Percentiles rank a stretch among this genome's conserved stretches.
Conservation (phyloP, 2,888 invertebrate genomes). For the Seira sanloemensis region DNA sequence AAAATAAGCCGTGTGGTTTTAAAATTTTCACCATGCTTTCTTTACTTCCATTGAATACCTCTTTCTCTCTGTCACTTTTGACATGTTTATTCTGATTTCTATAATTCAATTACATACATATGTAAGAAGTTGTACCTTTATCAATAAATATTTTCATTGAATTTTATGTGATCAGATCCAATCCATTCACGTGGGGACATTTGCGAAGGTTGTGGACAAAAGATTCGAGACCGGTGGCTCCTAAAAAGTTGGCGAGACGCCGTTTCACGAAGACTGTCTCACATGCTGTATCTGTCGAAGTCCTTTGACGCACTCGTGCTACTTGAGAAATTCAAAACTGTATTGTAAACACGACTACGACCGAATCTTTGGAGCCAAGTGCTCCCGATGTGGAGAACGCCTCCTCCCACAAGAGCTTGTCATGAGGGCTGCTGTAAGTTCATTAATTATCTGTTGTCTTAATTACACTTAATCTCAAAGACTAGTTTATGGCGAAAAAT, state of each 20-base stretch:
- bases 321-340: slow-evolving; percentile 93
- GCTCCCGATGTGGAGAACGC: slow-evolving; percentile 92
- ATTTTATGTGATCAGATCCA: slow-evolving; percentile 46
- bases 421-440: slow-evolving; percentile 84
- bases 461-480: too few relatives aligned
- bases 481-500: too few relatives aligned
- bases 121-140: too few relatives aligned
- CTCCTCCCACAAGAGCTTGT: slow-evolving; percentile 96
- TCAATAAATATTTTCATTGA: too few relatives aligned
- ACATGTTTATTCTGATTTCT: too few relatives aligned
- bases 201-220: slow-evolving; percentile 96
- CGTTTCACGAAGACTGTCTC: slow-evolving; percentile 93
- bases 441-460: too few relatives aligned
- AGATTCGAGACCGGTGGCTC: slow-evolving; percentile 95
- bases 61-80: too few relatives aligned
- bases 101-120: too few relatives aligned
- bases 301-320: slow-evolving; percentile 89
- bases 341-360: slow-evolving; percentile 99
- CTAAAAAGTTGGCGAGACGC: slow-evolving; percentile 95
- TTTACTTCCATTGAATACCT: too few relatives aligned
- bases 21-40: too few relatives aligned
- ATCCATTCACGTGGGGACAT: slow-evolving; percentile 79
- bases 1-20: too few relatives aligned
- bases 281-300: slow-evolving; percentile 95
- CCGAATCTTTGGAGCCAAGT: slow-evolving; percentile 96